Conservation (phyloP, 2,888 invertebrate genomes). For the Globia sparganii region DNA sequence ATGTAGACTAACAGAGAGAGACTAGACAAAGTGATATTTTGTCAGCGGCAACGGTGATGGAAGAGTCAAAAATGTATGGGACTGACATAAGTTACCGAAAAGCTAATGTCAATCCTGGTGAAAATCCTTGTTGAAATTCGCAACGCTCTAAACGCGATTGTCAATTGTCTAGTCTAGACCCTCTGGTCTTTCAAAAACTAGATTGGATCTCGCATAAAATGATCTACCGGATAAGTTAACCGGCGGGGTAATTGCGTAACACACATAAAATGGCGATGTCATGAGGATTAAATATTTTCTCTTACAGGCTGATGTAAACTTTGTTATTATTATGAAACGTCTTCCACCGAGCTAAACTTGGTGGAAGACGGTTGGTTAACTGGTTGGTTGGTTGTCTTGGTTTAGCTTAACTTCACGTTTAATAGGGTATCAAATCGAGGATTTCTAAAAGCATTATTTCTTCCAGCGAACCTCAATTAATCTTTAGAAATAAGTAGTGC, state of each 20-base stretch:
- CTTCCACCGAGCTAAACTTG: conserved; percentile 16
- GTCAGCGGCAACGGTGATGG: not conserved
- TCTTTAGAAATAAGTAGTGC: conserved; percentile 8
- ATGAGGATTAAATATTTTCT: conserved; percentile 60
- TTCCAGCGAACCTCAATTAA: not conserved
- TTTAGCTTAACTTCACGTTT: no score
- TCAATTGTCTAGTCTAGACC: no score
- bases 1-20: no score
- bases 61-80: not conserved
- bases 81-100: no score
- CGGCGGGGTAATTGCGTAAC: no score
- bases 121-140: no score
- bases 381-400: no score
- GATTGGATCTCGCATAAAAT: not conserved
- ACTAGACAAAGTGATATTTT: no score
- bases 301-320: conserved; percentile 27
- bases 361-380: no score
- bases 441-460: not conserved
- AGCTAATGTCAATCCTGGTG: no score
- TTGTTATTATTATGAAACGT: conserved; percentile 39
- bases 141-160: no score
- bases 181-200: not conserved
- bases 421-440: conserved; percentile 19
- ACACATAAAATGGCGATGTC: conserved; percentile 16
- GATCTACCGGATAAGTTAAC: not conserved